A percentile compares a stretch with the other conserved stretches of the same genome.
These are phyloP conservation scores for Ariopsis seemanni DNA, from an alignment of 2,113 vertebrate species.

Conservation along the genomic window DNA sequence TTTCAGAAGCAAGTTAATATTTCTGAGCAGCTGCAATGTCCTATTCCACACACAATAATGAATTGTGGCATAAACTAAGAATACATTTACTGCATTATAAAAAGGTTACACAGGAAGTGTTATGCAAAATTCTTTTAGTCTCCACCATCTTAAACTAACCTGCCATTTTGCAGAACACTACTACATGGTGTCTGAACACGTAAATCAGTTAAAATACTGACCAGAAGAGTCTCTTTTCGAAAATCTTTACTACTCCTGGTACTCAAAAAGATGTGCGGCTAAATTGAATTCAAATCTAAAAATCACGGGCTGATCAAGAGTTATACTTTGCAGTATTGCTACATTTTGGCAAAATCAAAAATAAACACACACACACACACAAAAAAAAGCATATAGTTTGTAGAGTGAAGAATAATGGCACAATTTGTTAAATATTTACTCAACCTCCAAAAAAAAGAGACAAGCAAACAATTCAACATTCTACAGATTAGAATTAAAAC, in stretches of 20 bases:
- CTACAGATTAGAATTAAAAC: conserved; percentile 12
- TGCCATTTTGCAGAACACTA: background rate
- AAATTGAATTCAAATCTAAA: background rate
- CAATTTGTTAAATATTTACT: conserved; percentile 10
- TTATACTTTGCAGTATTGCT: background rate
- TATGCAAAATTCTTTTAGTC: background rate
- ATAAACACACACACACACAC: background rate
- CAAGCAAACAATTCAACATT: background rate
- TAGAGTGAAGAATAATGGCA: conserved; percentile 4
- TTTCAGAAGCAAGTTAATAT: background rate
- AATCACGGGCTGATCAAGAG: background rate
- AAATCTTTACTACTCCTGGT: background rate
- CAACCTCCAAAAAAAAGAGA: background rate
- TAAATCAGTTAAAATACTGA: background rate
- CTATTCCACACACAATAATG: background rate
- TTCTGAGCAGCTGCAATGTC: background rate
- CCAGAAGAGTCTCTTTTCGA: background rate
- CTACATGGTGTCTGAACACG: background rate
- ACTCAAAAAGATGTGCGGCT: background rate
- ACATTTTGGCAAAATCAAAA: background rate
- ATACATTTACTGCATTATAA: conserved; percentile 5
- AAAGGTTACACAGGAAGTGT: background rate
- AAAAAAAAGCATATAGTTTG: background rate
- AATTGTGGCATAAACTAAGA: background rate
- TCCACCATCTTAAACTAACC: background rate